phyloP scores from a whole-genome alignment of 1,140 invertebrate genomes.

The Bombus affinis region DNA sequence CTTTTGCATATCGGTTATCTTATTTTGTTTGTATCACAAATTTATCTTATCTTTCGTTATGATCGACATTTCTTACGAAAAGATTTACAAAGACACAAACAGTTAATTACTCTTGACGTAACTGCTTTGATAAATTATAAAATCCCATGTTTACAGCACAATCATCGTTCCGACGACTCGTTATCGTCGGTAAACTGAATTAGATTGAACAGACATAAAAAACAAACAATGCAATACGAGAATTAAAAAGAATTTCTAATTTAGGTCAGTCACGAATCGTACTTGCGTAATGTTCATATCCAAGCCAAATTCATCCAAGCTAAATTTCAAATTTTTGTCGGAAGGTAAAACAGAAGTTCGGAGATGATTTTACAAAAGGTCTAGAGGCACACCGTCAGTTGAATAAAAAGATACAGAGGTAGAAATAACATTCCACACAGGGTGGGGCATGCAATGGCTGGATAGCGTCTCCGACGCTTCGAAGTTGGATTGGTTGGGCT shows the following conservation, averaged over 20 bases:
- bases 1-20: neutral
- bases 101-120: neutral
- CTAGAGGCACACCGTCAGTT: neutral
- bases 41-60: neutral
- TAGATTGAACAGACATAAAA: neutral
- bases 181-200: neutral
- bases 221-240: neutral
- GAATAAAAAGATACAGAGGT: slow-evolving; percentile 41
- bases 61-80: neutral
- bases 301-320: too few species aligned
- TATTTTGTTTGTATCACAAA: neutral
- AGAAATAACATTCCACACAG: slow-evolving; percentile 62
- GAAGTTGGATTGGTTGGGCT: neutral
- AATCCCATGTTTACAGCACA: neutral
- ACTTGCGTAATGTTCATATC: too few species aligned
- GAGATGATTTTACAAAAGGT: neutral
- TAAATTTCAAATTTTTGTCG: neutral
- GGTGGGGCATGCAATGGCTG: slow-evolving; percentile 74
- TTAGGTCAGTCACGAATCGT: slow-evolving; percentile 40
- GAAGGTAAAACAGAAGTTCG: neutral
- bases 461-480: slow-evolving; percentile 73
- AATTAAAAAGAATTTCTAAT: neutral
- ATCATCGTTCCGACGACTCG: neutral
- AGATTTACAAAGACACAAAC: too few species aligned
- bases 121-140: too few species aligned